phyloP scores from a whole-genome alignment of 2,113 vertebrate species.

The Rhinichthys klamathensis region DNA sequence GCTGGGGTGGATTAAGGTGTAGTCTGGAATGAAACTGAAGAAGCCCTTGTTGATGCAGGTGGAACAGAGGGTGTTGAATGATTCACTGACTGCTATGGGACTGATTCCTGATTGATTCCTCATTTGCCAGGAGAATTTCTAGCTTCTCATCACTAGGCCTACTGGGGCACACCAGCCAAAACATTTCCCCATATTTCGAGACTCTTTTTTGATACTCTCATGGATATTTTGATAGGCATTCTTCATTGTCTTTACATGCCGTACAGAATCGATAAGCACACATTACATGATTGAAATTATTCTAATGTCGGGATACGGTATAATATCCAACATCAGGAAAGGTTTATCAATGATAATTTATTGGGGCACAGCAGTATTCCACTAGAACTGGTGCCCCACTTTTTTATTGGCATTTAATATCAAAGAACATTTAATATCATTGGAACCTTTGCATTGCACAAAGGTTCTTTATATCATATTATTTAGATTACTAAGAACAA shows the following conservation, averaged over 20 bases:
- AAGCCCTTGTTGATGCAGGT: background rate
- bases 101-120: background rate
- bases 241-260: background rate
- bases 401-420: too few relatives aligned
- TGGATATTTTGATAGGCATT: background rate
- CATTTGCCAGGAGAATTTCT: background rate
- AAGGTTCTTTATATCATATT: too few relatives aligned
- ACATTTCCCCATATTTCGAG: background rate
- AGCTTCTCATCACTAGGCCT: background rate
- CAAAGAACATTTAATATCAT: too few relatives aligned
- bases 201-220: background rate
- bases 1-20: background rate
- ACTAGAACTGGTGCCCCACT: too few relatives aligned
- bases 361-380: too few relatives aligned
- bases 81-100: slow-evolving; percentile 9
- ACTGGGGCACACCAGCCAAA: background rate
- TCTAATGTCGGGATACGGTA: too few relatives aligned
- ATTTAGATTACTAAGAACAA: too few relatives aligned
- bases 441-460: too few relatives aligned
- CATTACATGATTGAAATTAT: too few relatives aligned
- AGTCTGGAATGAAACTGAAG: slow-evolving; percentile 17
- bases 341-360: too few relatives aligned
- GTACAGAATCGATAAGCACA: background rate
- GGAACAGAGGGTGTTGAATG: background rate
- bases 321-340: too few relatives aligned